Base-by-base conservation (phyloP, 2,797 vertebrate species). In the Botia kubotai region DNA sequence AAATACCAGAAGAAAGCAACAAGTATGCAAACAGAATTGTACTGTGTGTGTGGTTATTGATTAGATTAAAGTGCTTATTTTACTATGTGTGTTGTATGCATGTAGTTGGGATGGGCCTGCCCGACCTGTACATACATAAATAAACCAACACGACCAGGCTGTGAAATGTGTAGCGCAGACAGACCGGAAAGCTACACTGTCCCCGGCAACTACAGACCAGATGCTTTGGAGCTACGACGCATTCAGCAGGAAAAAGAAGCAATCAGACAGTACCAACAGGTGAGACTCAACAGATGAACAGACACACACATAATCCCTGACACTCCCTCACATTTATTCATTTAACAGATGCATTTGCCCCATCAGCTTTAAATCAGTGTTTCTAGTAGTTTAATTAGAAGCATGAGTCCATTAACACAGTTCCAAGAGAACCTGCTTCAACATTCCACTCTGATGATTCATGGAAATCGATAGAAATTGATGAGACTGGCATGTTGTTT, bases 71-170 rank as follows among this genome's bases (percentile, higher is more conserved):
- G 43, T 46, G 2, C 29, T 67, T 48, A 57, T 55, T 77, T 33
- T 11, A 29, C 57, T 36, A 19, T 11, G 43, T 46, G 43, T 80
- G n/a, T 73, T 13, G 10, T 0, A 11, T 86, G 17, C 76, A 2
- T 84, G 6, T 75, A 93, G 91, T 55, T 89, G 50, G 95, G 97
- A 75, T 98, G 97, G 97, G 72, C 97, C 0, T 98, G 97, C n/a
- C 94, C 95, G 0, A 95, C 93, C 8, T 98, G 97, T 82, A 98
- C 97, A 0, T 98, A 95, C 89, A 96, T 98, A 80, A 98, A 98
- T 80, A 95, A 95, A 85, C 95, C 95, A 0, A 94, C 94, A 0
- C 93, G 97, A 0, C 97, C 97, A 0, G 97, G 97, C 85, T 98
- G 97, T 57, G 97, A 98, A 92, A 97, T 98, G 92, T 98, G 97